phyloP scores from a whole-genome alignment of 1,140 invertebrate species.

The Dufourea novaeangliae region DNA sequence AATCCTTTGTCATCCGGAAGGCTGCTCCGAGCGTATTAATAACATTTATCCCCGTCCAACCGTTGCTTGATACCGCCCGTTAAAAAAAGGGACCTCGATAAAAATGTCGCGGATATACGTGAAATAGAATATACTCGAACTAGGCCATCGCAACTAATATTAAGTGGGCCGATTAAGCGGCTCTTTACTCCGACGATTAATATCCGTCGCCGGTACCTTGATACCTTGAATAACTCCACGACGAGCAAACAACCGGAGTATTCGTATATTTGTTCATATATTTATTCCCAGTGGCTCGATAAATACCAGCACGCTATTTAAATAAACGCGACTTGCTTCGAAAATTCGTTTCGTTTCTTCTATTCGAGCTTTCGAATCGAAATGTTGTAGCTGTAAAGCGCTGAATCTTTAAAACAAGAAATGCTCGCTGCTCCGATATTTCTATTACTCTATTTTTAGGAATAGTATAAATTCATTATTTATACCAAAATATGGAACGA shows the following conservation, averaged over 20 bases:
- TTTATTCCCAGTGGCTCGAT: background rate
- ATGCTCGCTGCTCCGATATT: too few species aligned
- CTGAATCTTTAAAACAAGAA: too few species aligned
- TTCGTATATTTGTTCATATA: slow-evolving; percentile 17
- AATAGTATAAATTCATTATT: too few species aligned
- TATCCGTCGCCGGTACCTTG: slow-evolving; percentile 8
- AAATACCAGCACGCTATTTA: background rate
- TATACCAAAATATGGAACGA: too few species aligned
- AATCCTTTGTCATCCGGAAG: slow-evolving; percentile 27
- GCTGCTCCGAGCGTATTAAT: slow-evolving; percentile 23
- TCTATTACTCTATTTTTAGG: too few species aligned
- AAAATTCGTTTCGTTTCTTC: too few species aligned
- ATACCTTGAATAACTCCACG: slow-evolving; percentile 1
- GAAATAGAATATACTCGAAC: slow-evolving; percentile 11
- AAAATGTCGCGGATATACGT: slow-evolving; percentile 12
- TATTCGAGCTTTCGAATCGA: too few species aligned
- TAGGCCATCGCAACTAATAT: slow-evolving; percentile 17
- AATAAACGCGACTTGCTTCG: background rate
- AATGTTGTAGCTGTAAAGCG: too few species aligned
- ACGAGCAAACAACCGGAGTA: slow-evolving; percentile 1
- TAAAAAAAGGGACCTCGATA: slow-evolving; percentile 19
- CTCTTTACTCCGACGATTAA: slow-evolving; percentile 29
- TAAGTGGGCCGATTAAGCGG: slow-evolving; percentile 26
- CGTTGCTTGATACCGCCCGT: background rate
- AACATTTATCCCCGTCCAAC: slow-evolving; percentile 26